Percentiles rank a stretch among this genome's conserved stretches.
Conservation (phyloP, 2,113 vertebrate genomes). For the Rhynchomys soricoides region DNA sequence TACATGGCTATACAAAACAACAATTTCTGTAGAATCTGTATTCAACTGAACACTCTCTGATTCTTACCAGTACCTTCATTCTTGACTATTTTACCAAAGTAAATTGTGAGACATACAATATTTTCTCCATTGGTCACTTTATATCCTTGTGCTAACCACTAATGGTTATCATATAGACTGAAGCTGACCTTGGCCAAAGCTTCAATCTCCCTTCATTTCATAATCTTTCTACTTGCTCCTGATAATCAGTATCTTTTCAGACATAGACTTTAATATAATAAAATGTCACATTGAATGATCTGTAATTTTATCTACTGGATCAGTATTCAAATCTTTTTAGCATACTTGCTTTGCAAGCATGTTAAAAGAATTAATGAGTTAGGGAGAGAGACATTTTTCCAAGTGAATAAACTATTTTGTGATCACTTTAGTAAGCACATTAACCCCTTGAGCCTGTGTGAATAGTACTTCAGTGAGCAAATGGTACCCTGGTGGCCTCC, state of each 20-base stretch:
- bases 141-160: neutral
- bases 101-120: neutral
- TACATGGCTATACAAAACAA: neutral
- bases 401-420: conserved; percentile 58
- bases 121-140: neutral
- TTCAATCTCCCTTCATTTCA: neutral
- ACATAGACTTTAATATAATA: conserved; percentile 20
- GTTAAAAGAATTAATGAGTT: conserved; percentile 66
- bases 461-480: conserved; percentile 62
- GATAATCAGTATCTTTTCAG: neutral
- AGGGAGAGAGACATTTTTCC: conserved; percentile 52
- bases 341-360: conserved; percentile 39
- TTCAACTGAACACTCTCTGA: conserved; percentile 18
- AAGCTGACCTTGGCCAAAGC: conserved; percentile 1
- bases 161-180: neutral
- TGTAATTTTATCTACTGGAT: conserved; percentile 45
- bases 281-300: conserved; percentile 60
- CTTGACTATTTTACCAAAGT: neutral
- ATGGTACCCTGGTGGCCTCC: conserved; percentile 53
- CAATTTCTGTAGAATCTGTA: neutral
- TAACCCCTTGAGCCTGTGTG: conserved; percentile 55
- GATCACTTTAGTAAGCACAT: conserved; percentile 61
- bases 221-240: conserved; percentile 3
- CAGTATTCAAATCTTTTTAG: conserved; percentile 57
- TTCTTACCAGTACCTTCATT: neutral